A percentile compares a stretch with the other conserved stretches of the same genome.
These are phyloP conservation scores for Lagodon rhomboides DNA, from an alignment of 2,797 vertebrate species.

Conservation along the genomic window DNA sequence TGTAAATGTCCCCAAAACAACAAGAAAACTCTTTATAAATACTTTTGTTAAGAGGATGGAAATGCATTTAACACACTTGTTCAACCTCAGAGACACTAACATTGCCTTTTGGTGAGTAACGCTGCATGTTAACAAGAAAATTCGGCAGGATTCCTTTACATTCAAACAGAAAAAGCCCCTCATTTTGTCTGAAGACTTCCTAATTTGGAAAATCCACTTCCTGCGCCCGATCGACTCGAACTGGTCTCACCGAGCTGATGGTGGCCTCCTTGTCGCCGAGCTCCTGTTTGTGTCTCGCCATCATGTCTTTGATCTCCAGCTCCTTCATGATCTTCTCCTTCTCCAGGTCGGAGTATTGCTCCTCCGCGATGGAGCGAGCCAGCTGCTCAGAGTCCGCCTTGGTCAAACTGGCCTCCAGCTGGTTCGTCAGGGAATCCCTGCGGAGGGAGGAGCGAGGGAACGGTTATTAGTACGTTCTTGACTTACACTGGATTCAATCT, in stretches of 20 bases:
- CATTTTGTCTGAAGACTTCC: background rate
- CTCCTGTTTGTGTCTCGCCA: slow-evolving; percentile 94
- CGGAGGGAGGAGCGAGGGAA: slow-evolving; percentile 22
- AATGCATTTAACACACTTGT: background rate
- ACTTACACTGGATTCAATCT: too few species aligned
- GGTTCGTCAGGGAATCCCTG: slow-evolving; percentile 93
- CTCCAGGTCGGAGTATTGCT: slow-evolving; percentile 96
- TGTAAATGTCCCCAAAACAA: background rate
- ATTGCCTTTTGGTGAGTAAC: background rate
- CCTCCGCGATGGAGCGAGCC: slow-evolving; percentile 96
- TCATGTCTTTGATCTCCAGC: slow-evolving; percentile 98
- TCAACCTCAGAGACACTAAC: background rate
- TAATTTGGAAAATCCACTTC: background rate
- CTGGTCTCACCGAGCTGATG: slow-evolving; percentile 91
- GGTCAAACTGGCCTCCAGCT: slow-evolving; percentile 94
- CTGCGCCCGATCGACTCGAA: background rate
- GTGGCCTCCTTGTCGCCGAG: slow-evolving; percentile 95
- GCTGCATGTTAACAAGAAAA: background rate
- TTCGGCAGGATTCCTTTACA: background rate
- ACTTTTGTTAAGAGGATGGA: background rate
- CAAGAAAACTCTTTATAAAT: background rate
- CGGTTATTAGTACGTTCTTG: background rate
- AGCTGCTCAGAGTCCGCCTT: slow-evolving; percentile 96
- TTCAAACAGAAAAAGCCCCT: background rate
- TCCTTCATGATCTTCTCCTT: slow-evolving; percentile 99